Base-by-base conservation (phyloP, 37 sponge, comb jelly and placozoan species). In the Chondrilla cf. caribensis region DNA sequence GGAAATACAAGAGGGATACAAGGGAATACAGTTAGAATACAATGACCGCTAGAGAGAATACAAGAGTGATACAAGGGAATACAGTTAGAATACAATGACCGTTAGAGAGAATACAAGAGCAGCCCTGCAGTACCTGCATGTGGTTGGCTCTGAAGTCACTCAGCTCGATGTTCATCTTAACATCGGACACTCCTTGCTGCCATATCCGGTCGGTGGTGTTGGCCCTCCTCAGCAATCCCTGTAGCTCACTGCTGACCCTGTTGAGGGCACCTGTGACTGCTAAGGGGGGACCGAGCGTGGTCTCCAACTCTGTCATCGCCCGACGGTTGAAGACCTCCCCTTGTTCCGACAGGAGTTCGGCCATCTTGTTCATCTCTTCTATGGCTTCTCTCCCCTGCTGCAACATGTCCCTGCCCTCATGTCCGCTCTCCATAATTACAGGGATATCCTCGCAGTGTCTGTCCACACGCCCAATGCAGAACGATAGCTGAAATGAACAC, bases 381-480 rank as follows among this genome's bases (percentile, higher is more conserved):
- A 73, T 25, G 6, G 76, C 76, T 39, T 31, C 44, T 17, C 22
- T n/a, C 17, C 76, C 76, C 7, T 39, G 38, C 40, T 73, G 76
- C 76, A 73, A 24, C 24, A 73, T 17, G 76, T 73, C 76, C 15
- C 76, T n/a, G 6, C 76, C 44, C 44, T 39, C 41, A 22, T 42
- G 41, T 2, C 24, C 40, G 6, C 41, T 39, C 76, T 73, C 76
- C 76, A 39, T 73, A 40, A 73, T 73, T 37, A 40, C 76, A 73
- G 76, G 76, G 44, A 73, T 73, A 39, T 73, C 76, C 76, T 73
- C 76, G 6, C 44, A 39, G 25, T 73, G 41, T 4, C 76, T n/a
- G 24, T 73, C 76, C 38, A 73, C 44, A 36, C 41, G 41, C 36
- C 42, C 41, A 40, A 73, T 40, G 43, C 41, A 73, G 39, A 37